Percentiles rank a stretch among this genome's conserved stretches.
Evolutionary conservation across 37 sponge, comb jelly and placozoan species (phyloP).

Genomic region (Cliona cf. orientalis): DNA sequence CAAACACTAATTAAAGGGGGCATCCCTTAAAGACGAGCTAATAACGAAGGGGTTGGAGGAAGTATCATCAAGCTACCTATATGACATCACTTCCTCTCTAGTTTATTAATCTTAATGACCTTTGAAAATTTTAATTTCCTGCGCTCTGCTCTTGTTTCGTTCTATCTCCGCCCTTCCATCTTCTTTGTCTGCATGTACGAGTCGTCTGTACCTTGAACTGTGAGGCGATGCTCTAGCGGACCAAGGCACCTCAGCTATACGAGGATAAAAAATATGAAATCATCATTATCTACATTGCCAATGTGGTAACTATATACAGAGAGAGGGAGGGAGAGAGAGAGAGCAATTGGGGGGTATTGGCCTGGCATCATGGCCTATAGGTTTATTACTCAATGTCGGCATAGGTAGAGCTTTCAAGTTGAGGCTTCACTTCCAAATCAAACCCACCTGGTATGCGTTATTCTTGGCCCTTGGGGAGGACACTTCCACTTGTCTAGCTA

Average conservation of each 20-base stretch:
- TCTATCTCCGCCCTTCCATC: conserved; percentile 57
- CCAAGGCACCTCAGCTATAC: conserved; percentile 51
- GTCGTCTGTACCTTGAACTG: conserved; percentile 77
- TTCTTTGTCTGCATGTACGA: conserved; percentile 65
- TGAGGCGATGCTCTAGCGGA: conserved; percentile 31
- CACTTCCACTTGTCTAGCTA: too few relatives aligned
- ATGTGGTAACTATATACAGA: not conserved
- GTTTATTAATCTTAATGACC: too few relatives aligned
- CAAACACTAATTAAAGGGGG: too few relatives aligned
- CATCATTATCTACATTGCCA: not conserved
- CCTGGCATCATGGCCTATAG: not conserved
- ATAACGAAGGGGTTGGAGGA: too few relatives aligned
- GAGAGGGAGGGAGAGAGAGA: not conserved
- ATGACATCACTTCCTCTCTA: too few relatives aligned
- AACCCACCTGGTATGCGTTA: too few relatives aligned
- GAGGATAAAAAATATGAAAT: not conserved
- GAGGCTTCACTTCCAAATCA: too few relatives aligned
- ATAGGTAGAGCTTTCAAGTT: too few relatives aligned
- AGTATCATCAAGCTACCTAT: too few relatives aligned
- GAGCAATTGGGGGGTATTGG: not conserved
- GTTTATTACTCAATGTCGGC: too few relatives aligned
- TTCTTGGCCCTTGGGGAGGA: too few relatives aligned
- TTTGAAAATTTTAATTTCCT: conserved; percentile 21
- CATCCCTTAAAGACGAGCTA: too few relatives aligned
- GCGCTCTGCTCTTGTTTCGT: conserved; percentile 45